These are phyloP conservation scores for Taenaris catops DNA, from an alignment of 2,888 invertebrate species.

Conservation along the genomic window DNA sequence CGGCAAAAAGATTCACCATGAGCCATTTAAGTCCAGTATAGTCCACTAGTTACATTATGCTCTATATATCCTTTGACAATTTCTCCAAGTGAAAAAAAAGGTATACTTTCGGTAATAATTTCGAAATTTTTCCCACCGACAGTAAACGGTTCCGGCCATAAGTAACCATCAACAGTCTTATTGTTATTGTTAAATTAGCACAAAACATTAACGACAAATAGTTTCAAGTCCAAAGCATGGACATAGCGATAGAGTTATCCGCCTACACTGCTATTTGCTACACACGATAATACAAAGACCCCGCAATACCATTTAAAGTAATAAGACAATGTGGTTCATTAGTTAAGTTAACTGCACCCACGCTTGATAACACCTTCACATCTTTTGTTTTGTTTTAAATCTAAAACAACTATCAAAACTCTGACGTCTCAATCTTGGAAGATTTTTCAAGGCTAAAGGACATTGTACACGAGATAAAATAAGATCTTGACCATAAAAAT, in stretches of 20 bases:
- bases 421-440: conserved; percentile 25
- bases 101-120: no score
- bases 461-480: conserved; percentile 13
- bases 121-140: no score
- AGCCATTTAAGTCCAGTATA: no score
- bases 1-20: no score
- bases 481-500: conserved; percentile 20
- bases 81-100: no score
- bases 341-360: conserved; percentile 57
- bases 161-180: no score
- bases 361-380: conserved; percentile 36
- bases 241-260: conserved; percentile 24
- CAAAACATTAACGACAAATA: no score
- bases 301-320: conserved; percentile 59
- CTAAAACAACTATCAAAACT: conserved; percentile 24
- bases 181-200: no score
- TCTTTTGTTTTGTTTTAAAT: conserved; percentile 22
- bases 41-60: no score
- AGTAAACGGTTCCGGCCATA: no score
- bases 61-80: no score
- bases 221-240: no score
- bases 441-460: conserved; percentile 25
- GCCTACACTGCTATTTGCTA: conserved; percentile 59
- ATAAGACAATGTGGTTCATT: conserved; percentile 75
- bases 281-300: conserved; percentile 61